Evolutionary conservation across 2,888 invertebrate genomes (phyloP), one percentile per base, ranked within the genome.

Genomic region (Dynastes maya): DNA sequence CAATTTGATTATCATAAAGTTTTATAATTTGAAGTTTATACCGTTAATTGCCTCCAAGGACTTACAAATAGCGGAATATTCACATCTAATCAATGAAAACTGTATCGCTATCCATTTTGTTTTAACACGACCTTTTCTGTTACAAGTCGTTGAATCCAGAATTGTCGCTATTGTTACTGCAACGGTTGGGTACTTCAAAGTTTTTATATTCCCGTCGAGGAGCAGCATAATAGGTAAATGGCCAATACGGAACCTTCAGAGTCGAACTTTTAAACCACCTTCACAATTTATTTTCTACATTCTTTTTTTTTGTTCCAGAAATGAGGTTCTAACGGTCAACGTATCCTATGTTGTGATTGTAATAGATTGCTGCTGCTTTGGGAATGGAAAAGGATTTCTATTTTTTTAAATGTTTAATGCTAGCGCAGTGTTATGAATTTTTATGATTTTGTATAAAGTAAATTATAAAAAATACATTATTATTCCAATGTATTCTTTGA

Each of bases 221-320:
- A 64, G 37, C 32, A 37, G 64, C 32, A 64, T 64, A 64, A 64
- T 64, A 64, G 65, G 65, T 65, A 65, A 65, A 65, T 65, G 65
- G 65, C n/a, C n/a, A 65, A 65, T 65, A 37, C 32, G n/a, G 65
- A 40, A 65, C 40, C 40, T 16, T n/a, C 16, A 40, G 40, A 40
- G 16, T 40, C n/a, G 16, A 65, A 65, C 65, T 65, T 45, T 45
- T 65, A 13, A 65, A 37, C 65, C 40, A 40, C 32, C 40, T 65
- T 40, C 40, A 40, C 13, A n/a, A 65, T 65, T 65, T 65, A 65
- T 65, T 55, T n/a, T n/a, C 55, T 5, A 6, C 6, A 55, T 55
- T n/a, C 55, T 55, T 55, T 16, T 22, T 55, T n/a, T 11, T 22
- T 22, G 22, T 22, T 13, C 55, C 1, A 1, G 5, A 16, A 55